These are phyloP conservation scores for Zootermopsis nevadensis DNA, from an alignment of 2,888 invertebrate species.

Conservation along the genomic window DNA sequence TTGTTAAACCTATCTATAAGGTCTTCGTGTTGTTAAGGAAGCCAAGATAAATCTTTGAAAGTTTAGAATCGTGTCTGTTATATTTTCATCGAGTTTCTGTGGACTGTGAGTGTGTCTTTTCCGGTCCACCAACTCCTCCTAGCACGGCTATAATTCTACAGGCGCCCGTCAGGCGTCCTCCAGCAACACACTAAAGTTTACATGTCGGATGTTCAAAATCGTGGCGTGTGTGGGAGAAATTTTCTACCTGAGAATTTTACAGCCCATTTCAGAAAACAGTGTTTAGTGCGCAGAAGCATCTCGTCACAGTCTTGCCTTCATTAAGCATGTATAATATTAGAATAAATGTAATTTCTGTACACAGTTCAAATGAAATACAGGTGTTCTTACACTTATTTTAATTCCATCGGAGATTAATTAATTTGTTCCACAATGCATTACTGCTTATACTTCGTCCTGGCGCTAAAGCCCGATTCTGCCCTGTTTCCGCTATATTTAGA, in stretches of 20 bases:
- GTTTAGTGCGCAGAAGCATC: neutral
- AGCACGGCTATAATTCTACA: neutral
- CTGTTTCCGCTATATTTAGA: too few species aligned
- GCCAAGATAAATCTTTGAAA: neutral
- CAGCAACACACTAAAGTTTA: neutral
- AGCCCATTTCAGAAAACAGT: neutral
- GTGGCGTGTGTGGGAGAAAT: neutral
- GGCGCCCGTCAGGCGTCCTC: constrained; percentile 17
- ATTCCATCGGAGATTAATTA: too few species aligned
- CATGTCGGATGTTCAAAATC: neutral
- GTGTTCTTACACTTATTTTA: too few species aligned
- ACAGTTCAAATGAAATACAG: too few species aligned
- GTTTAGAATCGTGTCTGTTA: neutral
- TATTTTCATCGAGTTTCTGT: neutral
- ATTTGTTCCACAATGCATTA: too few species aligned
- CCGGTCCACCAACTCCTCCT: constrained; percentile 1
- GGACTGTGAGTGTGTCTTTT: neutral
- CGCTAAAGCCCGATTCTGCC: too few species aligned
- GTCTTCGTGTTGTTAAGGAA: neutral
- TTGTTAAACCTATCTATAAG: neutral
- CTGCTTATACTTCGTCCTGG: too few species aligned
- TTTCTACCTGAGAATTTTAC: neutral
- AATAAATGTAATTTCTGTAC: too few species aligned
- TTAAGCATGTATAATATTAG: too few species aligned
- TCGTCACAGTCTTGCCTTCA: too few species aligned